Conservation (phyloP, 2,888 invertebrate species). For the Psylliodes chrysocephalus region DNA sequence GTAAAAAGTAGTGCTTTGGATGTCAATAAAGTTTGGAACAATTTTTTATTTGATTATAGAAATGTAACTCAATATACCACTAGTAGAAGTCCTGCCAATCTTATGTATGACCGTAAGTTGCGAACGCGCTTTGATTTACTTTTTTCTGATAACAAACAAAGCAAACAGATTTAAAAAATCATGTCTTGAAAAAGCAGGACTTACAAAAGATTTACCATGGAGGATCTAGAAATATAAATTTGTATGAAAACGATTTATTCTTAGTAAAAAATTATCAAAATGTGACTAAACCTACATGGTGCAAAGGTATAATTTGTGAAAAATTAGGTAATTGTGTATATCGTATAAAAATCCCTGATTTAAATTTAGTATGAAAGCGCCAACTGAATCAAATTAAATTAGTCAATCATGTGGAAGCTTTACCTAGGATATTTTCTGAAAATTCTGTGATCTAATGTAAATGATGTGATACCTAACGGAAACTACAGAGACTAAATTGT, state of each 20-base stretch:
- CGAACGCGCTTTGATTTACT: background rate
- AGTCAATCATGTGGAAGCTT: no score
- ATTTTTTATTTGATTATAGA: no score
- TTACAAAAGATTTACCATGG: no score
- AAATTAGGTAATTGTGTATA: no score
- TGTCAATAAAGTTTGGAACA: background rate
- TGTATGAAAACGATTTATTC: no score
- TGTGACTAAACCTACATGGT: background rate
- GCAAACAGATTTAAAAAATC: background rate
- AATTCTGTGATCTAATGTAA: no score
- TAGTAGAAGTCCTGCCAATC: background rate
- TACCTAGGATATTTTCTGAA: no score
- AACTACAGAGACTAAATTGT: no score
- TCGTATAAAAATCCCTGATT: no score
- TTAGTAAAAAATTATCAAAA: conserved; percentile 2
- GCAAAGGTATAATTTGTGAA: background rate
- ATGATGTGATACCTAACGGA: no score
- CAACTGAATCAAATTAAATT: background rate
- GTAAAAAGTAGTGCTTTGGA: no score
- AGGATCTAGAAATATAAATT: background rate
- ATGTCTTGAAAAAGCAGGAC: no score
- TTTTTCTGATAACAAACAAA: background rate
- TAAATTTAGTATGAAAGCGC: background rate
- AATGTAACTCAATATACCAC: background rate
- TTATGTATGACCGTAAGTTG: background rate